Percentiles rank a stretch among this genome's conserved stretches.
phyloP scores from a whole-genome alignment of 2,888 invertebrate genomes.

The Dione juno region DNA sequence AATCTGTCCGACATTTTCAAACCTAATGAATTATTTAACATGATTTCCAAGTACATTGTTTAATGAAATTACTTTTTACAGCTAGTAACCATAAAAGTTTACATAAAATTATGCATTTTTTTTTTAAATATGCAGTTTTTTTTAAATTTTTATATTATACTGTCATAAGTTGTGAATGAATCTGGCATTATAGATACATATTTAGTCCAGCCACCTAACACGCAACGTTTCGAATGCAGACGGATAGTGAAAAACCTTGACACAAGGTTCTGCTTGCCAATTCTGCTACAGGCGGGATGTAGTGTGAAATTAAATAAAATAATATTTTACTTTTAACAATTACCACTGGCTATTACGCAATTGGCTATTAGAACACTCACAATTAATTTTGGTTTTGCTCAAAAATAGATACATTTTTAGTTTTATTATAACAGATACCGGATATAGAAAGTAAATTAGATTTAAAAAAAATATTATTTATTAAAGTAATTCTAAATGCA shows the following conservation, averaged over 20 bases:
- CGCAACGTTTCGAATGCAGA: background rate
- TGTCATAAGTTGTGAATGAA: no score
- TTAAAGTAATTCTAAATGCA: no score
- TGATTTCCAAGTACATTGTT: slow-evolving; percentile 29
- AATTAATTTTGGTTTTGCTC: no score
- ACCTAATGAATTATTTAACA: slow-evolving; percentile 42
- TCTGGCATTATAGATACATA: no score
- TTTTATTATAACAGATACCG: no score
- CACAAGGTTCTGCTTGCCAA: background rate
- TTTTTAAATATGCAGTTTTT: background rate
- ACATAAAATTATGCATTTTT: background rate
- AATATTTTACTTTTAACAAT: no score
- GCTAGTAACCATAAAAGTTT: background rate
- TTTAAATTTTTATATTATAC: no score
- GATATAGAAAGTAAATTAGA: no score
- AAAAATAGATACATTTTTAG: background rate
- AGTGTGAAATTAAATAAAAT: background rate
- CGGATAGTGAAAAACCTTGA: background rate
- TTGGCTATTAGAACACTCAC: no score
- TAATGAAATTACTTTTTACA: slow-evolving; percentile 15
- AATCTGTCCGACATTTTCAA: slow-evolving; percentile 38
- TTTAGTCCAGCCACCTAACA: background rate
- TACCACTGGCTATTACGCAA: no score
- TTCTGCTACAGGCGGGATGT: background rate
- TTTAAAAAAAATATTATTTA: no score